phyloP scores from a whole-genome alignment of 1,140 invertebrate species.

The Scaptomyza pallida region DNA sequence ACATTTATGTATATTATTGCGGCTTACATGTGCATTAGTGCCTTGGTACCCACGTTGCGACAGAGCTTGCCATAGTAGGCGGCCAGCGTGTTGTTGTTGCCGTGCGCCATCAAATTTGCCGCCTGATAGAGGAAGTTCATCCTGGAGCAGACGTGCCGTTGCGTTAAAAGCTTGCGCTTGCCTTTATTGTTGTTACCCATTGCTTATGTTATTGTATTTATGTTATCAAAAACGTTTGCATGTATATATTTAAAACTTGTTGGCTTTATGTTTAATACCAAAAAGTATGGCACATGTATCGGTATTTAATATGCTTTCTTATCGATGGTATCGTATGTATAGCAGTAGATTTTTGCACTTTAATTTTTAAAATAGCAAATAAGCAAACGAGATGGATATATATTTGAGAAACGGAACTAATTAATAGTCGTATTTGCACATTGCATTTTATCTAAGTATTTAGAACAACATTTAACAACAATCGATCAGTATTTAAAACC shows the following conservation, averaged over 20 bases:
- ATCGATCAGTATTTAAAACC: too few relatives aligned
- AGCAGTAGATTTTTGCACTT: too few relatives aligned
- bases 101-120: conserved; percentile 58
- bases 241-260: conserved; percentile 5
- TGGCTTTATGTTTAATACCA: background rate
- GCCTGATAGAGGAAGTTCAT: conserved; percentile 72
- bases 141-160: conserved; percentile 46
- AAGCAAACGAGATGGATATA: too few relatives aligned
- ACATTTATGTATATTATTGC: background rate
- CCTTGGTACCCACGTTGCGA: conserved; percentile 66
- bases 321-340: too few relatives aligned
- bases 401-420: too few relatives aligned
- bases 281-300: background rate
- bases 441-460: too few relatives aligned
- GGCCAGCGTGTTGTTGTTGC: conserved; percentile 47
- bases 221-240: background rate
- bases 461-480: too few relatives aligned
- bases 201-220: background rate
- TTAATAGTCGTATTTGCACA: too few relatives aligned
- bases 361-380: too few relatives aligned
- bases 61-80: conserved; percentile 68
- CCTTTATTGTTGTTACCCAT: conserved; percentile 62
- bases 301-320: background rate
- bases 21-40: conserved; percentile 61
- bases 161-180: conserved; percentile 52